These are phyloP conservation scores for Shargacucullia verbasci DNA, from an alignment of 2,888 invertebrate species.

Conservation along the genomic window DNA sequence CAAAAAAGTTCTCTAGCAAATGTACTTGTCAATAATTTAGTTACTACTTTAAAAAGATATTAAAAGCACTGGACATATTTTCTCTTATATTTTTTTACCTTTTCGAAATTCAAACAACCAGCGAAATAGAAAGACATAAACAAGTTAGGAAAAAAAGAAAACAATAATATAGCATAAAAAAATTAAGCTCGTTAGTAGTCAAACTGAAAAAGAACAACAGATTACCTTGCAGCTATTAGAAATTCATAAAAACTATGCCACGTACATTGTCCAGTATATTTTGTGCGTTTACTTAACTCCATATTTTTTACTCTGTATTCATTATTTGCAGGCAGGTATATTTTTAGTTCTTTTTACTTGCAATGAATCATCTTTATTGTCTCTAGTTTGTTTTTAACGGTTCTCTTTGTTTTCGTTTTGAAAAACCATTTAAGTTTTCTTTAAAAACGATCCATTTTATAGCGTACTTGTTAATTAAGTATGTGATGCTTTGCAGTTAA, in stretches of 20 bases:
- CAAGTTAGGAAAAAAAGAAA: too few species aligned
- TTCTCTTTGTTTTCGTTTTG: constrained; percentile 9
- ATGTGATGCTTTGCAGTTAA: background rate
- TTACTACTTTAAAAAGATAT: too few species aligned
- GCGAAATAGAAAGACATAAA: too few species aligned
- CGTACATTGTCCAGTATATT: constrained; percentile 61
- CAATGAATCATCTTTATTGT: constrained; percentile 62
- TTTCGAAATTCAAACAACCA: too few species aligned
- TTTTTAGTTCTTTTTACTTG: constrained; percentile 40
- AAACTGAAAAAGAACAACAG: constrained; percentile 17
- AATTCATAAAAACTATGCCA: constrained; percentile 40
- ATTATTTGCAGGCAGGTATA: constrained; percentile 43
- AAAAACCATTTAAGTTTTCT: background rate
- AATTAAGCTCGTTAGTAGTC: constrained; percentile 4
- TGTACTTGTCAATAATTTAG: too few species aligned
- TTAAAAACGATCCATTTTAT: too few species aligned
- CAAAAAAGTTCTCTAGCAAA: too few species aligned
- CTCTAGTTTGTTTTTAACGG: constrained; percentile 38
- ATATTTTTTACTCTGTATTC: constrained; percentile 48
- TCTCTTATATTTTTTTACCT: too few species aligned
- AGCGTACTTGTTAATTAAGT: too few species aligned
- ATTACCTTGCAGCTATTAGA: constrained; percentile 17
- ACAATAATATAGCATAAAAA: background rate
- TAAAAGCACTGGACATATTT: too few species aligned
- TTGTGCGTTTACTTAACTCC: constrained; percentile 42